Conservation (phyloP, 1,140 invertebrate genomes). For the Portunus trituberculatus region DNA sequence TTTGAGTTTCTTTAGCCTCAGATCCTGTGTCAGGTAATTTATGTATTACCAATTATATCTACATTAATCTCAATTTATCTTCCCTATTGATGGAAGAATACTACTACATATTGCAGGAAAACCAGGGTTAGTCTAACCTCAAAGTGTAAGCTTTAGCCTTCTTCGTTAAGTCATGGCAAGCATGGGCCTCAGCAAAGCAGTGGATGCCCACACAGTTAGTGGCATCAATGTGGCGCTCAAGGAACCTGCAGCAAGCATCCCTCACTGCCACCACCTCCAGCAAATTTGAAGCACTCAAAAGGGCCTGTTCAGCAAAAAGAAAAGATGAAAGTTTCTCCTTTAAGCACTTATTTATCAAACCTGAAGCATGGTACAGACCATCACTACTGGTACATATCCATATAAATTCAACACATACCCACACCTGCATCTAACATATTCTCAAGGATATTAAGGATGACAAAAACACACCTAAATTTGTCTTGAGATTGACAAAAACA, state of each 20-base stretch:
- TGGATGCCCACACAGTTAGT: constrained; percentile 84
- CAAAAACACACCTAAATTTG: too few relatives aligned
- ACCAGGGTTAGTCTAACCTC: constrained; percentile 34
- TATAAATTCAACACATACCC: too few relatives aligned
- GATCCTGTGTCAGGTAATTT: not conserved
- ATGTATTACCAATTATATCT: not conserved
- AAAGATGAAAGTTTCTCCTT: too few relatives aligned
- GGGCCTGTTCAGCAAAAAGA: constrained; percentile 73
- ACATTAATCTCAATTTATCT: not conserved
- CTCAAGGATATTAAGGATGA: too few relatives aligned
- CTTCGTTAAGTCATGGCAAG: constrained; percentile 81
- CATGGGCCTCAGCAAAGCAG: constrained; percentile 84
- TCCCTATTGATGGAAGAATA: not conserved
- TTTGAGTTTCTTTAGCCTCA: too few relatives aligned
- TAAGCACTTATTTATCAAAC: too few relatives aligned
- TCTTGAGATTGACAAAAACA: too few relatives aligned
- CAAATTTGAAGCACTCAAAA: constrained; percentile 84
- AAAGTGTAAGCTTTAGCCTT: constrained; percentile 81
- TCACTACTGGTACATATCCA: too few relatives aligned
- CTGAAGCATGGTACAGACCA: too few relatives aligned
- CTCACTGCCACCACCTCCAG: constrained; percentile 82
- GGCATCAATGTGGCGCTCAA: constrained; percentile 83
- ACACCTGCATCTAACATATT: too few relatives aligned
- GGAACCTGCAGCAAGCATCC: constrained; percentile 83
- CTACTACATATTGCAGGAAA: not conserved